Conservation (phyloP, 2,113 vertebrate genomes). For the Myotis davidii region DNA sequence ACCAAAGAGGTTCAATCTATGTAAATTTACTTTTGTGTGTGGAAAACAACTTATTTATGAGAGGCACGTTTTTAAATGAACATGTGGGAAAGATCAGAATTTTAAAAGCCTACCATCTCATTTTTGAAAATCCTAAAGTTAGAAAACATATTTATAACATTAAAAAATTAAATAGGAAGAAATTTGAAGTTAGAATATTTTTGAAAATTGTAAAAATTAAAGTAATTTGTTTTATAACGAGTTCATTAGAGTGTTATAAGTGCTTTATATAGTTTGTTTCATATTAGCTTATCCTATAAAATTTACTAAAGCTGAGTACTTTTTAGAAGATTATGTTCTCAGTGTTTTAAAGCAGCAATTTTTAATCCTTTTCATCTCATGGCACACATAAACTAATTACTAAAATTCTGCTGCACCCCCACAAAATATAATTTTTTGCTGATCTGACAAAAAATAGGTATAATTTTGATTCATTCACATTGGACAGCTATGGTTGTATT, state of each 20-base stretch:
- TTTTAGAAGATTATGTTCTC: not conserved
- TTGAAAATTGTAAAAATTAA: slow-evolving; percentile 34
- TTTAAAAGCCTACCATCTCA: not conserved
- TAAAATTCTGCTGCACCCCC: not conserved
- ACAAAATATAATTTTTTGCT: not conserved
- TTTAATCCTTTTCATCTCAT: not conserved
- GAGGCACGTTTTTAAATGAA: slow-evolving; percentile 10
- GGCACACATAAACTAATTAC: not conserved
- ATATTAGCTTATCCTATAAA: not conserved
- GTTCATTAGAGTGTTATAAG: not conserved
- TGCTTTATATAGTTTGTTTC: not conserved
- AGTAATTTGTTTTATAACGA: not conserved
- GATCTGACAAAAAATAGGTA: not conserved
- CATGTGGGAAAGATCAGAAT: not conserved
- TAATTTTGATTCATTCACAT: not conserved
- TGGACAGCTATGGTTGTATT: not conserved
- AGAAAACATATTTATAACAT: not conserved
- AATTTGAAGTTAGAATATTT: slow-evolving; percentile 13
- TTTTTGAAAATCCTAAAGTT: not conserved
- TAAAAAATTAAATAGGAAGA: slow-evolving; percentile 15
- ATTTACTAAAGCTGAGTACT: not conserved
- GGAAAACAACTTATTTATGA: slow-evolving; percentile 30
- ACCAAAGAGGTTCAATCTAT: not conserved
- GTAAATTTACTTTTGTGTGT: not conserved
- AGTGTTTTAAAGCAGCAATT: not conserved